phyloP scores from a whole-genome alignment of 1,140 invertebrate genomes.

The Ceratosolen fusciceps region DNA sequence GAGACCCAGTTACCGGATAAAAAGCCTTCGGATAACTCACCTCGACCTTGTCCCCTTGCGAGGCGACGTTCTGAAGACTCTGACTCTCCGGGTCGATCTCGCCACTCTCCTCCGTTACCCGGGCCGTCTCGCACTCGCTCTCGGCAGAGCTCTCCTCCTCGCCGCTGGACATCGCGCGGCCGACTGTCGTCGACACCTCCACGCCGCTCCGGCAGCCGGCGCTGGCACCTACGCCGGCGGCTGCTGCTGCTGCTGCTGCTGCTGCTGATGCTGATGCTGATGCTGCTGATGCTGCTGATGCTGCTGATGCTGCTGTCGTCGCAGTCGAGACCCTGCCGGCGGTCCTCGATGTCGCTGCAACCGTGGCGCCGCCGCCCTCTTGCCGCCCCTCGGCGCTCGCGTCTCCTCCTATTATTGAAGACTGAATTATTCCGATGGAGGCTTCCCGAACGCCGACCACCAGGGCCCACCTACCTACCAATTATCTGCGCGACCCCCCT shows the following conservation, averaged over 20 bases:
- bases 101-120: neutral
- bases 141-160: slow-evolving; percentile 63
- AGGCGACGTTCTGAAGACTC: neutral
- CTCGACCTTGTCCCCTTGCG: slow-evolving; percentile 16
- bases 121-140: slow-evolving; percentile 48
- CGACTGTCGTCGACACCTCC: slow-evolving; percentile 58
- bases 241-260: neutral
- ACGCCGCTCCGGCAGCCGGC: slow-evolving; percentile 29
- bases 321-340: neutral
- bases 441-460: neutral
- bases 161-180: slow-evolving; percentile 64
- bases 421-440: neutral
- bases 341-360: neutral
- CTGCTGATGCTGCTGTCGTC: neutral
- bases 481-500: too few relatives aligned
- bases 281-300: neutral
- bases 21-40: neutral
- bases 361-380: slow-evolving; percentile 28
- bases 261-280: neutral
- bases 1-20: neutral
- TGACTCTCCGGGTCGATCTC: neutral
- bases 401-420: neutral
- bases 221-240: neutral
- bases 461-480: too few relatives aligned
- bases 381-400: neutral